Conservation (phyloP, 2,797 vertebrate genomes). For the Hafferia zeledoni region DNA sequence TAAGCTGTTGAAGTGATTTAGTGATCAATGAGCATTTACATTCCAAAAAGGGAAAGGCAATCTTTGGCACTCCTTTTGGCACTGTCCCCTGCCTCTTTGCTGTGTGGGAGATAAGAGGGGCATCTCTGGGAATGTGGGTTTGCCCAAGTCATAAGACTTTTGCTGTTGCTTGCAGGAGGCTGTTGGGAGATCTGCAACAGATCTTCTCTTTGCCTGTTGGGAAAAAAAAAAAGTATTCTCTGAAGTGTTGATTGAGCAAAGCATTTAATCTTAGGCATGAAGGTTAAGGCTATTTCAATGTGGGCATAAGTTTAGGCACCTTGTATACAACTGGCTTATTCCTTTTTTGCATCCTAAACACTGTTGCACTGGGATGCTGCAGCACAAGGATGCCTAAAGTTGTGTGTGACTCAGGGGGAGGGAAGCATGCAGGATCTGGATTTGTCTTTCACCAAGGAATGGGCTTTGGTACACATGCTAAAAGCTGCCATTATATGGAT, state of each 20-base stretch:
- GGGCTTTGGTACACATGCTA: neutral
- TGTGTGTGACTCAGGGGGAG: neutral
- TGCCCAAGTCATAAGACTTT: neutral
- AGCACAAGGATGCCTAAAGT: neutral
- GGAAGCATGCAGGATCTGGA: neutral
- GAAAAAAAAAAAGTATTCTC: neutral
- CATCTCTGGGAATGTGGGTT: constrained; percentile 7
- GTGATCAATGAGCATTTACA: constrained; percentile 59
- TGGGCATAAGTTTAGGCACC: neutral
- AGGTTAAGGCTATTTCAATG: neutral
- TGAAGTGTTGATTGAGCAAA: neutral
- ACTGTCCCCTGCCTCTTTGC: neutral
- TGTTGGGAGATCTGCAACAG: neutral
- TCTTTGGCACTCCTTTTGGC: constrained; percentile 30
- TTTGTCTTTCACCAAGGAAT: neutral
- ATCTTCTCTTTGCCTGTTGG: neutral
- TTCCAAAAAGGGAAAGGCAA: constrained; percentile 62
- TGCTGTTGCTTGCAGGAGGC: neutral
- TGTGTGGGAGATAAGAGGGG: neutral
- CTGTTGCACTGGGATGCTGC: neutral
- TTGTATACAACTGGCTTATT: neutral
- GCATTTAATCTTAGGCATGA: neutral
- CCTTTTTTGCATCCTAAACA: neutral
- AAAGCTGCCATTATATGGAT: neutral
- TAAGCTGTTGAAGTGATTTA: constrained; percentile 72